Conservation (phyloP, 2,797 vertebrate genomes). For the Ctenopoma multispine region DNA sequence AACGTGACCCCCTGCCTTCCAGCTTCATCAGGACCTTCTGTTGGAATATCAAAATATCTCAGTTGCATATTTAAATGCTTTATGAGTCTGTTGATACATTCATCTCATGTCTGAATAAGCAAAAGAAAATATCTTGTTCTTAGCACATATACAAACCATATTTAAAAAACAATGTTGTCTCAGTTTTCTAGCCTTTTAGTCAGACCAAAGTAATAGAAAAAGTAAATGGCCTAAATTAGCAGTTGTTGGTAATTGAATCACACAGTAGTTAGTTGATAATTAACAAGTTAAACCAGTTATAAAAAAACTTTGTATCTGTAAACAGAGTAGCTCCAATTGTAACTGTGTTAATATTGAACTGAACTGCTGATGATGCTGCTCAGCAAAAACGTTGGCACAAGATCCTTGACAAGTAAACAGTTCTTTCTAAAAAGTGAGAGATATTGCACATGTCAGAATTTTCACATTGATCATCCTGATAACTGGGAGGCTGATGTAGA, state of each 20-base stretch:
- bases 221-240: constrained; percentile 5
- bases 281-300: constrained; percentile 13
- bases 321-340: constrained; percentile 9
- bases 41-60: background rate
- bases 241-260: constrained; percentile 8
- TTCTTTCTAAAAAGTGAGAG: background rate
- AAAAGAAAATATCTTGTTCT: constrained; percentile 3
- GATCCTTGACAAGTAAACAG: background rate
- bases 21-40: constrained; percentile 11
- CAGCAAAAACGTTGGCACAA: constrained; percentile 1
- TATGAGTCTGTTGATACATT: background rate
- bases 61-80: background rate
- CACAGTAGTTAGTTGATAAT: constrained; percentile 7
- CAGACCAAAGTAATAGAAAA: background rate
- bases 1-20: constrained; percentile 9
- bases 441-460: constrained; percentile 29
- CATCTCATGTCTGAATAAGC: background rate
- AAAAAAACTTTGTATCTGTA: background rate
- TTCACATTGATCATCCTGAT: background rate
- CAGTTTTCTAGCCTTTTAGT: background rate
- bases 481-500: constrained; percentile 3
- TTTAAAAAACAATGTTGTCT: background rate
- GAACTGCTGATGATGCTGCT: background rate
- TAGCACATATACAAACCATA: background rate
- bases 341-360: constrained; percentile 22